Evolutionary conservation across 2,888 invertebrate genomes (phyloP).

Genomic region (Aproaerema taeniolella): DNA sequence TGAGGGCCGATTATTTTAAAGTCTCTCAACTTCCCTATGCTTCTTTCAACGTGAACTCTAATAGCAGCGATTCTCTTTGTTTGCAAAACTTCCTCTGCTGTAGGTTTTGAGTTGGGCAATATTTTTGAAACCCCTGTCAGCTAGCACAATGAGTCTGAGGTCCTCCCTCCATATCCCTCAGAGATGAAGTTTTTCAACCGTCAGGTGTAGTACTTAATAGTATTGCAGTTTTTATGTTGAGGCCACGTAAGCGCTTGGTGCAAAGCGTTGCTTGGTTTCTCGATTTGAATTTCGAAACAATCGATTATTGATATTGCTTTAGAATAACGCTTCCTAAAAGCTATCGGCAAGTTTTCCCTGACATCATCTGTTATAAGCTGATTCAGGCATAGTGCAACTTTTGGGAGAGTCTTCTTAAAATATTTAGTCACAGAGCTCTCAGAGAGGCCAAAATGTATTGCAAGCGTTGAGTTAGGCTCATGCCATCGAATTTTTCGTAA

Average conservation of each 20-base stretch:
- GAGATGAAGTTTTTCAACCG: slow-evolving; percentile 37
- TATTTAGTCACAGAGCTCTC: neutral
- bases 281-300: slow-evolving; percentile 31
- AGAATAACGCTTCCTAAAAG: slow-evolving; percentile 15
- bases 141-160: slow-evolving; percentile 17
- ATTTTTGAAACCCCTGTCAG: slow-evolving; percentile 23
- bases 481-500: slow-evolving; percentile 9
- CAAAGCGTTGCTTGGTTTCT: slow-evolving; percentile 28
- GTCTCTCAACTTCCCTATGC: slow-evolving; percentile 15
- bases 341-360: neutral
- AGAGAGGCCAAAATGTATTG: slow-evolving; percentile 9
- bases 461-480: slow-evolving; percentile 9
- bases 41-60: slow-evolving; percentile 21
- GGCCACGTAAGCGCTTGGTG: slow-evolving; percentile 33
- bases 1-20: slow-evolving; percentile 16
- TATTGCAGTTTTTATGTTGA: slow-evolving; percentile 31
- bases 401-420: neutral
- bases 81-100: slow-evolving; percentile 13
- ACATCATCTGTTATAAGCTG: neutral
- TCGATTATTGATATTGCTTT: slow-evolving; percentile 28
- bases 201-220: slow-evolving; percentile 34
- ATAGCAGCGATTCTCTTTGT: slow-evolving; percentile 12
- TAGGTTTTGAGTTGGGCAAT: slow-evolving; percentile 9
- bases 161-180: slow-evolving; percentile 31
- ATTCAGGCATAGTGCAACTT: neutral